These are phyloP conservation scores for Phalera bucephala DNA, from an alignment of 2,888 invertebrate genomes.

Conservation along the genomic window DNA sequence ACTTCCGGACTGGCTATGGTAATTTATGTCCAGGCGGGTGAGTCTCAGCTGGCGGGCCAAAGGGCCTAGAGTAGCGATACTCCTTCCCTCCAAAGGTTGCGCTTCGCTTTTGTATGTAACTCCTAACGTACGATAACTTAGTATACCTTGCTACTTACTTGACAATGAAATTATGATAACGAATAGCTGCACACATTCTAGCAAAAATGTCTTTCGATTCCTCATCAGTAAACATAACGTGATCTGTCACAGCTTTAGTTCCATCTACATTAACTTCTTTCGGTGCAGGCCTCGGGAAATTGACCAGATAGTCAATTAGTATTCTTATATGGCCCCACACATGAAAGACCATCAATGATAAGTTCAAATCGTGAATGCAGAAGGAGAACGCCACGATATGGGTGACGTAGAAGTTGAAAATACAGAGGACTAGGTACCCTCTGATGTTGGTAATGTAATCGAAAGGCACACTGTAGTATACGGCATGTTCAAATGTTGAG, in stretches of 20 bases:
- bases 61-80: too few relatives aligned
- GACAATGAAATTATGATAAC: background rate
- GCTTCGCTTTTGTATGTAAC: too few relatives aligned
- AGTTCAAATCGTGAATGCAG: conserved; percentile 8
- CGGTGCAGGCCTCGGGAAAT: background rate
- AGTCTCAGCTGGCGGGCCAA: too few relatives aligned
- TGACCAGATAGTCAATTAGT: background rate
- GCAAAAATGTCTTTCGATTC: background rate
- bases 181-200: background rate
- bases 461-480: conserved; percentile 10
- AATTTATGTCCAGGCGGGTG: too few relatives aligned
- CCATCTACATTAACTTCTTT: background rate
- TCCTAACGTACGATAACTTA: too few relatives aligned
- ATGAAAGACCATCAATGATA: conserved; percentile 12
- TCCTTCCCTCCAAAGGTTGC: too few relatives aligned
- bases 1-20: too few relatives aligned
- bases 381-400: background rate
- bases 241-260: background rate
- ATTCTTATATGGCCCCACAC: conserved; percentile 3
- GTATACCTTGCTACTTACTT: conserved; percentile 2
- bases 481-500: conserved; percentile 16
- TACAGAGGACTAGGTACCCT: background rate
- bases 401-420: background rate
- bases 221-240: background rate
- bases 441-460: background rate